Percentiles rank a stretch among this genome's conserved stretches.
Evolutionary conservation across 2,888 invertebrate species (phyloP).

Genomic region (Rutpela maculata): DNA sequence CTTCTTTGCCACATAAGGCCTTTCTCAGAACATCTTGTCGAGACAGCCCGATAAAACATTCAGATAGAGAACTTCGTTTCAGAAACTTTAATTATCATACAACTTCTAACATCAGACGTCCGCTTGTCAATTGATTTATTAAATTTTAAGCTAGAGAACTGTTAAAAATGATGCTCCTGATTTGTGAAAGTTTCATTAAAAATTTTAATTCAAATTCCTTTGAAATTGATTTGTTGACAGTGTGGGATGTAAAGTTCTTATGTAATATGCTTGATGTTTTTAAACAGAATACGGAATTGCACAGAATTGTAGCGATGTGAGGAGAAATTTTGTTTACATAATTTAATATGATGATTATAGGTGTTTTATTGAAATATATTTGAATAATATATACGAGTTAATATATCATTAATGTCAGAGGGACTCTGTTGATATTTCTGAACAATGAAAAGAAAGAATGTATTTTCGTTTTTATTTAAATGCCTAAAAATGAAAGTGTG

Average conservation of each 20-base stretch:
- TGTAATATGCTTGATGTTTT: not conserved
- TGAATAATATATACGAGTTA: conserved; percentile 3
- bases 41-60: not conserved
- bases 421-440: too few species aligned
- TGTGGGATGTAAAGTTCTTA: not conserved
- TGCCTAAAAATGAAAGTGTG: too few species aligned
- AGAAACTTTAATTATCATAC: not conserved
- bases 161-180: not conserved
- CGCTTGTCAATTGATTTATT: not conserved
- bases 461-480: too few species aligned
- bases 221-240: not conserved
- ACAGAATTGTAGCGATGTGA: not conserved
- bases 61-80: not conserved
- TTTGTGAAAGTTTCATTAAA: conserved; percentile 16
- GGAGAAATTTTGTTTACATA: not conserved
- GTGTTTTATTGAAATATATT: not conserved
- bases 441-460: too few species aligned
- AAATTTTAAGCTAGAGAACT: not conserved
- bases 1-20: not conserved
- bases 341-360: not conserved
- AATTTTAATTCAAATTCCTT: conserved; percentile 20
- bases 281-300: not conserved
- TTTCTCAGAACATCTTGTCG: not conserved
- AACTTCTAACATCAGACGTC: not conserved
- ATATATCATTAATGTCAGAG: not conserved